phyloP scores from a whole-genome alignment of 2,888 invertebrate genomes.

The Agrochola lychnidis region DNA sequence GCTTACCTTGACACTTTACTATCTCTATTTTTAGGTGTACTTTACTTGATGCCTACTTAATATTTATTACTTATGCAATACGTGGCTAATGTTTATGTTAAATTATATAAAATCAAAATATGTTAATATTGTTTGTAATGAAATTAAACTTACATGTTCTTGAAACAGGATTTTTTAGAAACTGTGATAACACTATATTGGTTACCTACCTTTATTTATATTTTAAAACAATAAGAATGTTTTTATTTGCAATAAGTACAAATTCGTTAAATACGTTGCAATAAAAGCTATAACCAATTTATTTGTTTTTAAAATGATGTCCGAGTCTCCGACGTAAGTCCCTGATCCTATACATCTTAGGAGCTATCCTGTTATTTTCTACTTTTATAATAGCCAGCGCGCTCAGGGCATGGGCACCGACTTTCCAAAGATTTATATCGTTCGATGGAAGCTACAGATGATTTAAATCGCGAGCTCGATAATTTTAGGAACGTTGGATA shows the following conservation, averaged over 20 bases:
- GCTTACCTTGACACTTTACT: slow-evolving; percentile 22
- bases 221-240: slow-evolving; percentile 10
- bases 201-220: background rate
- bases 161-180: slow-evolving; percentile 42
- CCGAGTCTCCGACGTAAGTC: background rate
- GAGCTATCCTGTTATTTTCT: background rate
- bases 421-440: background rate
- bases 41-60: background rate
- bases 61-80: slow-evolving; percentile 6
- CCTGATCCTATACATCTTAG: too few species aligned
- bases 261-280: slow-evolving; percentile 45
- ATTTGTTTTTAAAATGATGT: slow-evolving; percentile 7
- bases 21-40: slow-evolving; percentile 28
- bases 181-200: slow-evolving; percentile 65
- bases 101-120: slow-evolving; percentile 19
- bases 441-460: background rate
- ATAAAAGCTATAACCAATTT: slow-evolving; percentile 47
- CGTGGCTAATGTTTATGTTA: slow-evolving; percentile 33
- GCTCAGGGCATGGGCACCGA: too few species aligned
- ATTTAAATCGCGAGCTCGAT: background rate
- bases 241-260: slow-evolving; percentile 58
- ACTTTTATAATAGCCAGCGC: background rate
- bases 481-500: background rate
- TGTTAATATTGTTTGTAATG: slow-evolving; percentile 22
- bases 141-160: slow-evolving; percentile 38